Evolutionary conservation across 2,797 vertebrate species (phyloP), one percentile per base, ranked within the genome.

Genomic region (Lithobates sylvaticus): DNA sequence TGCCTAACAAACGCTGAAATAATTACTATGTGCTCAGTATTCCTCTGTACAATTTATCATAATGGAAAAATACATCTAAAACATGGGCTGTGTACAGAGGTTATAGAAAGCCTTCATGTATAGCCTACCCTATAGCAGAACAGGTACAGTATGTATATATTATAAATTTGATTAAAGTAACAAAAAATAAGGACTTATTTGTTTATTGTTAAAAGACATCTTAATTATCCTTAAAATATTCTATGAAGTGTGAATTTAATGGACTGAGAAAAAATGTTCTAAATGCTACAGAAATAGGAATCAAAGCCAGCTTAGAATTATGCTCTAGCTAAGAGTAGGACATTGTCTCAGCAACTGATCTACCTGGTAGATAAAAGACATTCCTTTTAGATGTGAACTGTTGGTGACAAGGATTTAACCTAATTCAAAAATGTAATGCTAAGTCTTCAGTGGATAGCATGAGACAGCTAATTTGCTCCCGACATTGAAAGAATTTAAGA

Each of bases 311-410:
- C 81, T 84, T 84, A 74, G 78, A 74, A 73, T 74, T 16, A 67
- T 54, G 61, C 79, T 84, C 44, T 87, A 72, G 58, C 78, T 58
- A 23, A 61, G 54, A 23, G 54, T 61, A n/a, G 58, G 86, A 68
- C 81, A 83, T 27, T 74, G 76, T 73, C 54, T 72, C 10, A 58
- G 75, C 80, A 42, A 76, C 18, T 76, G 77, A 87, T 84, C 81
- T 79, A 84, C 86, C 81, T 84, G 71, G 26, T 80, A 87, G 86
- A 87, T 87, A 84, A 87, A 87, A 87, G 76, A 76, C 76, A 87
- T 87, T 84, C 86, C 21, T 80, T 87, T 44, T 18, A 70, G 39
- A 70, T 84, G 76, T 58, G 32, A 83, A 87, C 78, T 78, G 64
- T 44, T 69, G 65, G 76, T 84, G 81, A 87, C 81, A 87, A 76